phyloP scores from a whole-genome alignment of 2,797 vertebrate genomes.

The Alca torda region DNA sequence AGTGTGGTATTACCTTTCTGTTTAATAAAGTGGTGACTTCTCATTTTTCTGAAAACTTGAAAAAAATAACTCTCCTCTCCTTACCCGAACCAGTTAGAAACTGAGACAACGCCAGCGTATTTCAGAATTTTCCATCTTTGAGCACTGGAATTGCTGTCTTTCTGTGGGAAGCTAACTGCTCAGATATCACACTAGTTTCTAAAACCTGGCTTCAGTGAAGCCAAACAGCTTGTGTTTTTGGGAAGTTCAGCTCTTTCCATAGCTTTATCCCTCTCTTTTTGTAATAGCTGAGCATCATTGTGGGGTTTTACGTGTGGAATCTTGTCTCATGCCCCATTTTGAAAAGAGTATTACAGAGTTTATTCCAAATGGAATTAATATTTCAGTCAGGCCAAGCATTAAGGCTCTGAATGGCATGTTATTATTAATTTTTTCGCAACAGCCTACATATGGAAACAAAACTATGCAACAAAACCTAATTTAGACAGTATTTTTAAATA shows the following conservation, averaged over 20 bases:
- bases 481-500: conserved; percentile 4
- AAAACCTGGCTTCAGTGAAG: background rate
- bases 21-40: background rate
- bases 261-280: background rate
- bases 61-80: background rate
- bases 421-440: background rate
- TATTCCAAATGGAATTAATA: conserved; percentile 13
- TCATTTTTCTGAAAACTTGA: background rate
- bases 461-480: background rate
- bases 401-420: background rate
- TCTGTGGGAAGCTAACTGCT: background rate
- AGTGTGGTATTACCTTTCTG: background rate
- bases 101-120: background rate
- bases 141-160: background rate
- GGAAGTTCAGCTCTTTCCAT: background rate
- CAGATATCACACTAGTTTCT: background rate
- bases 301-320: background rate
- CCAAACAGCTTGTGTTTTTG: background rate
- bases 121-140: background rate
- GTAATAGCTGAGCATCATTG: background rate
- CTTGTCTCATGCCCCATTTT: background rate
- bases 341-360: background rate
- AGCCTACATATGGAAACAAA: background rate
- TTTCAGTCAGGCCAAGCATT: background rate
- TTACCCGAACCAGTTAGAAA: background rate